Evolutionary conservation across 2,888 invertebrate genomes (phyloP).

Genomic region (Noctuana brunneofusca): DNA sequence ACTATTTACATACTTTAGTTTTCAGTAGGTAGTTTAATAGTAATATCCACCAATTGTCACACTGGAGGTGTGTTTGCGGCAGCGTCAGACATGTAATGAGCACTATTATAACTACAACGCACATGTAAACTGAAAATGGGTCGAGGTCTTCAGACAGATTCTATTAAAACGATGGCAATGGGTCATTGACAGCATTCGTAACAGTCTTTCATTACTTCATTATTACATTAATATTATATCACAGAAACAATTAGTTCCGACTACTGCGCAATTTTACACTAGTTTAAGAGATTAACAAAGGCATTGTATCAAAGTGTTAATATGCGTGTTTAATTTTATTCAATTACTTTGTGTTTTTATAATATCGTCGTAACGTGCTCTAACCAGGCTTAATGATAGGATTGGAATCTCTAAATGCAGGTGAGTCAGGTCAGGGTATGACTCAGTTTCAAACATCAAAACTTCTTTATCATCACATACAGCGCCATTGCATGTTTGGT

Average conservation of each 20-base stretch:
- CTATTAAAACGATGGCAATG: constrained; percentile 23
- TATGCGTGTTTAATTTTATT: neutral
- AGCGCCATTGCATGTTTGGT: constrained; percentile 4
- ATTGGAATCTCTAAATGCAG: constrained; percentile 22
- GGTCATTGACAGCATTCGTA: constrained; percentile 27
- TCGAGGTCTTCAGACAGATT: constrained; percentile 23
- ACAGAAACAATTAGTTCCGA: constrained; percentile 11
- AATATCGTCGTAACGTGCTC: constrained; percentile 16
- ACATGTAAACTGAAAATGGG: constrained; percentile 21
- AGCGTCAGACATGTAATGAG: constrained; percentile 21
- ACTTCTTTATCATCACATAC: neutral
- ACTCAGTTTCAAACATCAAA: constrained; percentile 18
- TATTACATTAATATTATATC: constrained; percentile 6
- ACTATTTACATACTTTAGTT: neutral
- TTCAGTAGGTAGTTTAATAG: neutral
- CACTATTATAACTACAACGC: constrained; percentile 15
- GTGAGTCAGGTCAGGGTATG: constrained; percentile 32
- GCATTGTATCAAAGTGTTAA: constrained; percentile 2
- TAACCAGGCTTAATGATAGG: constrained; percentile 10
- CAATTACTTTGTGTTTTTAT: constrained; percentile 5
- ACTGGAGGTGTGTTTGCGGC: constrained; percentile 28
- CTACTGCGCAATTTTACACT: constrained; percentile 12
- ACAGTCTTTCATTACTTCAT: constrained; percentile 12
- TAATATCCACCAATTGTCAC: constrained; percentile 13
- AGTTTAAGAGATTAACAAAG: neutral